A percentile compares a stretch with the other conserved stretches of the same genome.
Evolutionary conservation across 2,113 vertebrate genomes (phyloP).

Genomic region (Tragelaphus imberbis): DNA sequence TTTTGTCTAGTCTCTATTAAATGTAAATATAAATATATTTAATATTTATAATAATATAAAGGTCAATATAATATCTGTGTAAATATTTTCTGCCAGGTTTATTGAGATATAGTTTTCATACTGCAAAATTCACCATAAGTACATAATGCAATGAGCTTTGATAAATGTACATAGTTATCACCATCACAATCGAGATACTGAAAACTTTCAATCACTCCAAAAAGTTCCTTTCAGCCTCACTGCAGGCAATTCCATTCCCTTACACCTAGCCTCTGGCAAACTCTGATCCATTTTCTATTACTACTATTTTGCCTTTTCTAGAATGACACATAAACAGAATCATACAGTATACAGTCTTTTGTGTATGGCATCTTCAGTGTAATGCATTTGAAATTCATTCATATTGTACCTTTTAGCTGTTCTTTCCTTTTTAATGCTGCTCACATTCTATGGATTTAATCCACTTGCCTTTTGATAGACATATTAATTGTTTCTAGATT

Average conservation of each 20-base stretch:
- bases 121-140: background rate
- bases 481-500: background rate
- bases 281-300: background rate
- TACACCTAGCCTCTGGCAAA: background rate
- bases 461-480: background rate
- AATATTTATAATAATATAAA: background rate
- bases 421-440: background rate
- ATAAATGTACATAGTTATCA: background rate
- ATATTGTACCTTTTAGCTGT: background rate
- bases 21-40: background rate
- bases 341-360: background rate
- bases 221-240: background rate
- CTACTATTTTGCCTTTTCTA: background rate
- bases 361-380: background rate
- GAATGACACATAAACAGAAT: background rate
- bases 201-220: background rate
- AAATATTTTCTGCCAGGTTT: background rate
- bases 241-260: background rate
- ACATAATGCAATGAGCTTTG: background rate
- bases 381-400: background rate
- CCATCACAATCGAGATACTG: background rate
- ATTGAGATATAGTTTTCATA: background rate
- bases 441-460: background rate
- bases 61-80: background rate
- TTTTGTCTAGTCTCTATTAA: background rate